These are phyloP conservation scores for Amorpha juglandis DNA, from an alignment of 2,888 invertebrate genomes.

Conservation along the genomic window DNA sequence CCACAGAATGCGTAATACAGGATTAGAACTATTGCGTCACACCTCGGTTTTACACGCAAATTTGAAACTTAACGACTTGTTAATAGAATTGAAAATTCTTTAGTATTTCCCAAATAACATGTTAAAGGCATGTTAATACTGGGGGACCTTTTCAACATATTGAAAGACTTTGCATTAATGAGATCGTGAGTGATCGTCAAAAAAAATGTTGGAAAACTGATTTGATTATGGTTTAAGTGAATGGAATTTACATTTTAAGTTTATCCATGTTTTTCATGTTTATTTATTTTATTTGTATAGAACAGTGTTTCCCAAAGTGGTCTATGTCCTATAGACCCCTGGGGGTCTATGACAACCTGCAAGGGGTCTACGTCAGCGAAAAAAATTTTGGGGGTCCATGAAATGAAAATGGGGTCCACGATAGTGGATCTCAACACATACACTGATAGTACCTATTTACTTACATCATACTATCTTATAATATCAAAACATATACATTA, in stretches of 20 bases:
- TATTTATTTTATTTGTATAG: no score
- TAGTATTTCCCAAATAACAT: neutral
- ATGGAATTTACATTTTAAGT: neutral
- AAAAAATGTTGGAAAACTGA: neutral
- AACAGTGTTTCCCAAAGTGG: no score
- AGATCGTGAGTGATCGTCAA: constrained; percentile 5
- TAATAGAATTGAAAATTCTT: neutral
- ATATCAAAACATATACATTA: no score
- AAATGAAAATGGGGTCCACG: no score
- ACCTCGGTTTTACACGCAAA: neutral
- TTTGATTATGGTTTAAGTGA: neutral
- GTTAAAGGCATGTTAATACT: constrained; percentile 9
- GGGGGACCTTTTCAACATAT: constrained; percentile 12
- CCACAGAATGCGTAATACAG: constrained; percentile 26
- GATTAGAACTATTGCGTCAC: constrained; percentile 27
- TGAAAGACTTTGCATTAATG: constrained; percentile 20
- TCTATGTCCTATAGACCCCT: no score
- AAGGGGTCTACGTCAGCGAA: no score
- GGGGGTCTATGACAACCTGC: no score
- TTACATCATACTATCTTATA: no score
- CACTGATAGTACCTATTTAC: no score
- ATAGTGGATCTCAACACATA: no score
- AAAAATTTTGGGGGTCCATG: no score
- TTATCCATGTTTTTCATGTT: neutral
- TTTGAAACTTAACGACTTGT: neutral